These are phyloP conservation scores for Martes flavigula DNA, from an alignment of 2,797 vertebrate species.

Conservation along the genomic window DNA sequence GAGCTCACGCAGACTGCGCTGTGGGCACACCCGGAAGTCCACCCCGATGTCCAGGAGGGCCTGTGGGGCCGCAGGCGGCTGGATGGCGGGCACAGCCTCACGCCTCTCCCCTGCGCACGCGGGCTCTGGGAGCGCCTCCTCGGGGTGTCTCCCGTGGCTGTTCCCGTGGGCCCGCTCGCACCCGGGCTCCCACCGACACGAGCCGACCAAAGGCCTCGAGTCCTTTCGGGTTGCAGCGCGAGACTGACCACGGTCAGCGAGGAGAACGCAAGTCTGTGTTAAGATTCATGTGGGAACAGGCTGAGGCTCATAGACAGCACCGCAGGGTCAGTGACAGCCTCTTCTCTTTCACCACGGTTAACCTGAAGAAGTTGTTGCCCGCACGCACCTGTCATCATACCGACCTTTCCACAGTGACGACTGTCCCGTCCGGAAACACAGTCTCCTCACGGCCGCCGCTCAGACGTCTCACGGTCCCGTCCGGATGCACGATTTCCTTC, in stretches of 20 bases:
- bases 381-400: neutral
- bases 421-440: conserved; percentile 86
- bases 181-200: accelerated
- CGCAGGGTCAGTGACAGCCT: neutral
- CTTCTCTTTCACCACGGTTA: neutral
- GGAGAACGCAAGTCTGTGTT: neutral
- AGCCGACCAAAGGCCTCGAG: accelerated
- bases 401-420: conserved; percentile 85
- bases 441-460: conserved; percentile 82
- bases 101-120: neutral
- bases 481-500: conserved; percentile 87
- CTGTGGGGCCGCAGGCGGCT: neutral
- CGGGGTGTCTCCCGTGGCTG: accelerated
- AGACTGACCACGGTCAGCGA: accelerated
- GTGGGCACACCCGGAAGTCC: neutral
- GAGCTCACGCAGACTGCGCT: neutral
- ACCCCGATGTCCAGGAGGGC: neutral
- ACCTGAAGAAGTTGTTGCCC: neutral
- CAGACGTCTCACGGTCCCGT: conserved; percentile 84
- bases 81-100: accelerated
- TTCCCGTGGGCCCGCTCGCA: accelerated
- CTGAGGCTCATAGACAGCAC: neutral
- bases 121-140: accelerated
- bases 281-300: neutral
- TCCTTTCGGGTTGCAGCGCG: accelerated